phyloP scores from a whole-genome alignment of 2,888 invertebrate species.

The Hedya salicella region DNA sequence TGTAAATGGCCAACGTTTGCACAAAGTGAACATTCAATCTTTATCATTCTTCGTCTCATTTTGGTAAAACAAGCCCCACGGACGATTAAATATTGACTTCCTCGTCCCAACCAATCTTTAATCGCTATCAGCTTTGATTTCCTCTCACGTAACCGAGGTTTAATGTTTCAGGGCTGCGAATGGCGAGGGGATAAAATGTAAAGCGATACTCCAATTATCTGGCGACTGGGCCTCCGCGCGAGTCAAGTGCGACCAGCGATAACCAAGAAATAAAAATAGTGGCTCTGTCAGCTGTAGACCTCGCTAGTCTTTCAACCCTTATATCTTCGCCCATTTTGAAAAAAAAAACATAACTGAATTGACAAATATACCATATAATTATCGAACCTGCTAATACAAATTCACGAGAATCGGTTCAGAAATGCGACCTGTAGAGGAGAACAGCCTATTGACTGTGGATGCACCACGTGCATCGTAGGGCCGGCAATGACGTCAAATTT shows the following conservation, averaged over 20 bases:
- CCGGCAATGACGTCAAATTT: too few species aligned
- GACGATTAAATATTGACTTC: constrained; percentile 15
- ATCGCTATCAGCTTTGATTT: constrained; percentile 28
- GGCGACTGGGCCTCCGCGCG: neutral
- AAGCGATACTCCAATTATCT: constrained; percentile 36
- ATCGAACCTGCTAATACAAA: too few species aligned
- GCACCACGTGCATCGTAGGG: too few species aligned
- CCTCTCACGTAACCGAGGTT: constrained; percentile 30
- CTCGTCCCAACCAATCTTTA: neutral
- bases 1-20: neutral
- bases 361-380: too few species aligned
- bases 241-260: neutral
- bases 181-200: constrained; percentile 30
- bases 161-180: constrained; percentile 30
- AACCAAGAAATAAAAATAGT: too few species aligned
- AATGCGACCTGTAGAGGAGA: too few species aligned
- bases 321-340: too few species aligned
- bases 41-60: neutral
- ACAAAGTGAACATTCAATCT: neutral
- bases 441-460: too few species aligned
- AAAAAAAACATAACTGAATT: too few species aligned
- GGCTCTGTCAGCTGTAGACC: too few species aligned
- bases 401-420: too few species aligned
- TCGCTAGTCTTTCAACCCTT: too few species aligned
- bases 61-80: neutral